Evolutionary conservation across 1,140 invertebrate genomes (phyloP).

Genomic region (Tetramorium parvispinum): DNA sequence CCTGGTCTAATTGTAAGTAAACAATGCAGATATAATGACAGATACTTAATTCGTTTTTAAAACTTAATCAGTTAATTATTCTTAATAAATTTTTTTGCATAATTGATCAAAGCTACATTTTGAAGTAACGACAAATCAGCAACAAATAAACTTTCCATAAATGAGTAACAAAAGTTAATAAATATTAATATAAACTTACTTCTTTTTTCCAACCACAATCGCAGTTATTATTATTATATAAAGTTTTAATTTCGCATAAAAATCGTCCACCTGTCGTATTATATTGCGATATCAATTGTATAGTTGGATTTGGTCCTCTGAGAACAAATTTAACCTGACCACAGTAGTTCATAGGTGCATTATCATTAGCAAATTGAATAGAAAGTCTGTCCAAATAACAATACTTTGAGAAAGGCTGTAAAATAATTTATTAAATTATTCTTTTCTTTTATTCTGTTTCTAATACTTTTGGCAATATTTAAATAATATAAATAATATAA

Average conservation of each 20-base stretch:
- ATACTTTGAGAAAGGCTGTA: constrained; percentile 43
- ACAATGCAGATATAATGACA: background rate
- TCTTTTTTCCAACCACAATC: constrained; percentile 87
- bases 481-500: too few relatives aligned
- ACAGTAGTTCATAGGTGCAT: constrained; percentile 79
- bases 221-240: constrained; percentile 77
- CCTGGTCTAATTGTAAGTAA: constrained; percentile 85
- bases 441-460: background rate
- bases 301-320: constrained; percentile 79
- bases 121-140: background rate
- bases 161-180: background rate
- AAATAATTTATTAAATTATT: constrained; percentile 25
- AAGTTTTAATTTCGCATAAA: constrained; percentile 82
- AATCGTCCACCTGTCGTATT: constrained; percentile 85
- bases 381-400: constrained; percentile 75
- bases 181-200: constrained; percentile 78
- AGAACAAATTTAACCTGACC: constrained; percentile 85
- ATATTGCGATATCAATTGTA: constrained; percentile 78
- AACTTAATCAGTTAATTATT: background rate
- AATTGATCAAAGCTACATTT: background rate
- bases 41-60: background rate
- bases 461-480: constrained; percentile 14
- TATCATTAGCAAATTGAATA: constrained; percentile 28
- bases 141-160: background rate
- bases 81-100: background rate